Conservation (phyloP, 2,888 invertebrate species). For the Antitype chi region DNA sequence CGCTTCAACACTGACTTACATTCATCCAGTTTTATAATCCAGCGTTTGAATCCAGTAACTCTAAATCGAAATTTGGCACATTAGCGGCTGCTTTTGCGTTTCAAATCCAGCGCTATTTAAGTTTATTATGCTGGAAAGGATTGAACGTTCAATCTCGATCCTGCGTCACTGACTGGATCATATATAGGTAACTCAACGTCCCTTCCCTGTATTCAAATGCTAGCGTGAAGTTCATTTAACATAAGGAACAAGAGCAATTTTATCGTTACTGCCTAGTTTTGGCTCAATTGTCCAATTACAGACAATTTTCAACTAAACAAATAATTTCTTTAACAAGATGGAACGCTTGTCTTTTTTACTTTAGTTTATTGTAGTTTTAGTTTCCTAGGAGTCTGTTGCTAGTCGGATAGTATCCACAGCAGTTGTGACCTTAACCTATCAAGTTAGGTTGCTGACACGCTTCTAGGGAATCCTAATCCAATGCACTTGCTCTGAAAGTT, state of each 20-base stretch:
- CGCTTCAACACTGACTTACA: not conserved
- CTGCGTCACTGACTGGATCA: not conserved
- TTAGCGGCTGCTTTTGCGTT: too few species aligned
- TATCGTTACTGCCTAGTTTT: constrained; percentile 51
- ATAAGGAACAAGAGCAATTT: constrained; percentile 49
- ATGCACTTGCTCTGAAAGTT: constrained; percentile 1
- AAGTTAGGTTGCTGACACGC: not conserved
- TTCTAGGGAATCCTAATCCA: constrained; percentile 9
- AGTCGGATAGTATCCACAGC: not conserved
- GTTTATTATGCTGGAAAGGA: not conserved
- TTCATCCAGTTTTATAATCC: not conserved
- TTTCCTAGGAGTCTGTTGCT: constrained; percentile 1
- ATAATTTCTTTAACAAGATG: constrained; percentile 52
- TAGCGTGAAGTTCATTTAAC: not conserved
- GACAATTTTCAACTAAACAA: constrained; percentile 55
- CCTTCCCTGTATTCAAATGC: not conserved
- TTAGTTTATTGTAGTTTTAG: constrained; percentile 38
- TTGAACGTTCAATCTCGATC: not conserved
- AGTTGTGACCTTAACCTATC: constrained; percentile 3
- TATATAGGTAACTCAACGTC: not conserved
- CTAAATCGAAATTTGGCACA: not conserved
- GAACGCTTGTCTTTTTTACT: constrained; percentile 30
- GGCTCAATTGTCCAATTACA: constrained; percentile 64
- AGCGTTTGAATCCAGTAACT: not conserved
- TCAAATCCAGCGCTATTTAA: not conserved